These are phyloP conservation scores for Hyla sarda DNA, from an alignment of 2,113 vertebrate genomes.

Conservation along the genomic window DNA sequence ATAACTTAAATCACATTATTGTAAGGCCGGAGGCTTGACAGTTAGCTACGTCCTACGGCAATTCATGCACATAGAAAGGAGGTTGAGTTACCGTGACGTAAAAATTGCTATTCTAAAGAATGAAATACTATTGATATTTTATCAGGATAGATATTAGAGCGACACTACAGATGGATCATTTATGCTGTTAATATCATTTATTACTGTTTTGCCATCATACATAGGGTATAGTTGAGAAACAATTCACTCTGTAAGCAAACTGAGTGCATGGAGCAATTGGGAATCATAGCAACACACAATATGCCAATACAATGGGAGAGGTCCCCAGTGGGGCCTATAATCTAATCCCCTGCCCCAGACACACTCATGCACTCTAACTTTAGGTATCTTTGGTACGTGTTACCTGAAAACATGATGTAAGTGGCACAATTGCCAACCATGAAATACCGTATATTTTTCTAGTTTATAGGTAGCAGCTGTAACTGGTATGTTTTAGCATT, in stretches of 20 bases:
- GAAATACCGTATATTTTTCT: neutral
- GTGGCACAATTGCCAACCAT: neutral
- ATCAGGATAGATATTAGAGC: neutral
- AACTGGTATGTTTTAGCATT: neutral
- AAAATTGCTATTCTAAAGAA: neutral
- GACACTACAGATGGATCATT: neutral
- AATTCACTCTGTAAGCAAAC: too few relatives aligned
- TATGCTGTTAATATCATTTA: neutral
- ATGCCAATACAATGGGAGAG: too few relatives aligned
- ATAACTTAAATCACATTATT: slow-evolving; percentile 4
- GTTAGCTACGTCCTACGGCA: neutral
- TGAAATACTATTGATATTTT: neutral
- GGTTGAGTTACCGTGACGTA: neutral
- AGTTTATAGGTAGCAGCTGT: neutral
- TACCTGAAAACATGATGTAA: too few relatives aligned
- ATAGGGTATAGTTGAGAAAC: too few relatives aligned
- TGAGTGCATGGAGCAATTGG: neutral
- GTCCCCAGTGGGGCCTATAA: too few relatives aligned
- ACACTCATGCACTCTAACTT: too few relatives aligned
- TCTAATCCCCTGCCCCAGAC: too few relatives aligned
- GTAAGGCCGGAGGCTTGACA: neutral
- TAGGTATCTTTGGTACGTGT: too few relatives aligned
- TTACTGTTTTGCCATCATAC: too few relatives aligned
- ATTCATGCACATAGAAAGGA: neutral
- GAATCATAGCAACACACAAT: neutral